phyloP scores from a whole-genome alignment of 2,113 vertebrate genomes.

The Pagrus major region DNA sequence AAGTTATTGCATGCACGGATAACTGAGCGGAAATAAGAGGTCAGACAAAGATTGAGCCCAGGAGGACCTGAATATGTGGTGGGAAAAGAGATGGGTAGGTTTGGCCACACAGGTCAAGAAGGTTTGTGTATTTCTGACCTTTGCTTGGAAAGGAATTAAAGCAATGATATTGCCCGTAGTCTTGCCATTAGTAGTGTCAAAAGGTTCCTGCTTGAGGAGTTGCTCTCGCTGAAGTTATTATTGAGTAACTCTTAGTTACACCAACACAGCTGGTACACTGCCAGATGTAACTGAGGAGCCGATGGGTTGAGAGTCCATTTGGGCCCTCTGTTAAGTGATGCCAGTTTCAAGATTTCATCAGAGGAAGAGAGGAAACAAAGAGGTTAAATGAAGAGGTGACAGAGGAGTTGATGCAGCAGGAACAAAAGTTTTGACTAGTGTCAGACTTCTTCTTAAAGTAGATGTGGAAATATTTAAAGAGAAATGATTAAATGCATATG shows the following conservation, averaged over 20 bases:
- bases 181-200: slow-evolving; percentile 18
- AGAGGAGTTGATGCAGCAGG: not conserved
- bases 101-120: not conserved
- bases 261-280: not conserved
- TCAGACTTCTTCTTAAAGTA: not conserved
- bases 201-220: not conserved
- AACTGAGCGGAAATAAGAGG: not conserved
- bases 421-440: not conserved
- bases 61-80: not conserved
- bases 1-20: not conserved
- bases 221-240: slow-evolving; percentile 4
- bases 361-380: not conserved
- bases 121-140: slow-evolving; percentile 7
- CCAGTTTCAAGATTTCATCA: not conserved
- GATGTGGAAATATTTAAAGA: not conserved
- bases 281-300: not conserved
- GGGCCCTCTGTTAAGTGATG: not conserved
- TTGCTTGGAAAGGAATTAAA: not conserved
- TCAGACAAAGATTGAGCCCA: not conserved
- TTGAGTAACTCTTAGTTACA: not conserved
- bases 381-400: slow-evolving; percentile 24
- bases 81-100: not conserved
- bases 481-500: not conserved
- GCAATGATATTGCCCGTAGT: not conserved
- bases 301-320: slow-evolving; percentile 3